Conservation (phyloP, 2,888 invertebrate genomes). For the Lepidonotus clava region DNA sequence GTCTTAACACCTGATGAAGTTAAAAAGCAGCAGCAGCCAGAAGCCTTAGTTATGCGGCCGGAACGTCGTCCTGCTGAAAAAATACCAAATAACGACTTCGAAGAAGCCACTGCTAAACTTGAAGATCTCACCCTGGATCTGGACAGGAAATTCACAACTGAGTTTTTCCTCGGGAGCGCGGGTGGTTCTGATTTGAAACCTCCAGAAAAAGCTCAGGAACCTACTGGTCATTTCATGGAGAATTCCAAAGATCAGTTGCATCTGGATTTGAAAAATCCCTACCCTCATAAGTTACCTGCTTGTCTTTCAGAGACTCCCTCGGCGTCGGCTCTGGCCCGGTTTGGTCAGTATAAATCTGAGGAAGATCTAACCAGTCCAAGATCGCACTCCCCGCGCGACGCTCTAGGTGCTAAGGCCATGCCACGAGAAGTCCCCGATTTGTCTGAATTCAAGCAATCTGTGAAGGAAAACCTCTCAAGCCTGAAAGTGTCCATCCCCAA, state of each 20-base stretch:
- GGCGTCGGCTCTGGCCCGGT: background rate
- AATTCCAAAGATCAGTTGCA: background rate
- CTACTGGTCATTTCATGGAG: background rate
- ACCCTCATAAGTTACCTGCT: background rate
- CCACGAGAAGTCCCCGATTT: constrained; percentile 1
- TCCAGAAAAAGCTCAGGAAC: background rate
- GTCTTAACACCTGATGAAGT: constrained; percentile 28
- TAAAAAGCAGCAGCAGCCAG: background rate
- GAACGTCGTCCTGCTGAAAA: background rate
- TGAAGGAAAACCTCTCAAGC: constrained; percentile 38
- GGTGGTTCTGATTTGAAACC: too few relatives aligned
- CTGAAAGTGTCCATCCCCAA: constrained; percentile 35
- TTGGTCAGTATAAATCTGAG: constrained; percentile 36
- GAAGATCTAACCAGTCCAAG: constrained; percentile 33
- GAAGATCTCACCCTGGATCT: constrained; percentile 8
- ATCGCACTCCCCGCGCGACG: constrained; percentile 16
- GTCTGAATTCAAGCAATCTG: background rate
- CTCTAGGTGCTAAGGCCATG: background rate
- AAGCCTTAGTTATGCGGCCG: background rate
- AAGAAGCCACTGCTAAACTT: constrained; percentile 40
- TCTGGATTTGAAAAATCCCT: background rate
- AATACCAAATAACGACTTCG: background rate
- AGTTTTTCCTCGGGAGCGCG: background rate
- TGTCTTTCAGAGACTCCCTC: background rate
- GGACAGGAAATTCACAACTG: constrained; percentile 27